Evolutionary conservation across 2,888 invertebrate species (phyloP).

Genomic region (Eupithecia centaureata): DNA sequence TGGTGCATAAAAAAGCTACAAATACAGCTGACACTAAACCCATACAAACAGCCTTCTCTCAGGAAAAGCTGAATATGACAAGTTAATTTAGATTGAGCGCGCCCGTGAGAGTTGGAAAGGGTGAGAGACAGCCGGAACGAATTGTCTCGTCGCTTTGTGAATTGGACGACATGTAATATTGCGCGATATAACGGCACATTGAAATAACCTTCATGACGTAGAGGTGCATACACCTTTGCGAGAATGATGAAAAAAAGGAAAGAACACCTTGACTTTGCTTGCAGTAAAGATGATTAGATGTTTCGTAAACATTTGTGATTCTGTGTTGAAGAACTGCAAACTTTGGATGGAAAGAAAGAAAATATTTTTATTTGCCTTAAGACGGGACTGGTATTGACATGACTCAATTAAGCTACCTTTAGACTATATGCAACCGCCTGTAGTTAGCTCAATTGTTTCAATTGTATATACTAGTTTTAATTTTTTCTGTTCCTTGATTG

Average conservation of each 20-base stretch:
- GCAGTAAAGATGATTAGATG: neutral
- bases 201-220: constrained; percentile 2
- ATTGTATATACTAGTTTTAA: no score
- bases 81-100: constrained; percentile 75
- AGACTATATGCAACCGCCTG: no score
- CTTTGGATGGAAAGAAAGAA: no score
- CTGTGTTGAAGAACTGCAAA: no score
- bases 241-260: neutral
- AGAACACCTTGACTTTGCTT: neutral
- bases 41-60: constrained; percentile 48
- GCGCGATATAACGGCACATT: neutral
- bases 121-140: constrained; percentile 72
- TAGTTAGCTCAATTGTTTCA: no score
- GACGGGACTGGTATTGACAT: no score
- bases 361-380: no score
- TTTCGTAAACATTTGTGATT: no score
- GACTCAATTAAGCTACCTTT: no score
- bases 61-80: constrained; percentile 75
- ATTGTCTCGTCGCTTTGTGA: constrained; percentile 65
- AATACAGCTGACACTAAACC: neutral
- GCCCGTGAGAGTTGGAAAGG: constrained; percentile 66
- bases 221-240: neutral
- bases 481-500: no score
- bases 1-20: neutral
- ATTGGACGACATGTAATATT: constrained; percentile 49